Conservation (phyloP, 2,113 vertebrate genomes). For the Myotis yumanensis region DNA sequence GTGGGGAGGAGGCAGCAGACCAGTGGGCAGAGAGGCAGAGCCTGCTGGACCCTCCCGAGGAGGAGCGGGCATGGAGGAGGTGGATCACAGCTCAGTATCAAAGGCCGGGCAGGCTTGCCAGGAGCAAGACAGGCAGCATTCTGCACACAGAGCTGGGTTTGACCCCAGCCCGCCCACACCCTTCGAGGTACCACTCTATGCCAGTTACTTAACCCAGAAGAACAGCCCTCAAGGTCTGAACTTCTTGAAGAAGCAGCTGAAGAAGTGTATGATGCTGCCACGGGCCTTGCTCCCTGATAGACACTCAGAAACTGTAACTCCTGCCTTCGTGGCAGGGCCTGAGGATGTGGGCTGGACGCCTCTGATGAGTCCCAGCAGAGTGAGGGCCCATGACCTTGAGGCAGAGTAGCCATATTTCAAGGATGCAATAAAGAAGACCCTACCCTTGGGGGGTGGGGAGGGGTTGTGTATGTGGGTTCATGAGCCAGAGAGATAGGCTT, state of each 20-base stretch:
- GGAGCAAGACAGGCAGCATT: neutral
- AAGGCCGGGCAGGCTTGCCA: neutral
- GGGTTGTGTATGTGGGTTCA: neutral
- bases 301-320: rapidly evolving
- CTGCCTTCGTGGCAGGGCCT: neutral
- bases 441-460: neutral
- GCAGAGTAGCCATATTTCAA: neutral
- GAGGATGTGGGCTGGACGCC: neutral
- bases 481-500: neutral
- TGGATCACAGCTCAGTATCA: neutral
- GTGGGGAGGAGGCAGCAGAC: neutral
- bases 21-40: neutral
- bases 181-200: neutral
- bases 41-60: neutral
- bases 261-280: neutral
- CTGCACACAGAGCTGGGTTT: neutral
- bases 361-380: neutral
- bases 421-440: neutral
- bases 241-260: neutral
- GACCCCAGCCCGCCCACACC: rapidly evolving
- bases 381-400: neutral
- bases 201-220: neutral
- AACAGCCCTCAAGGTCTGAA: neutral
- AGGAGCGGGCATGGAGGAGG: neutral
- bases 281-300: neutral